Evolutionary conservation across 2,888 invertebrate species (phyloP), one percentile per base, ranked within the genome.

Genomic region (Melitaea athalia): DNA sequence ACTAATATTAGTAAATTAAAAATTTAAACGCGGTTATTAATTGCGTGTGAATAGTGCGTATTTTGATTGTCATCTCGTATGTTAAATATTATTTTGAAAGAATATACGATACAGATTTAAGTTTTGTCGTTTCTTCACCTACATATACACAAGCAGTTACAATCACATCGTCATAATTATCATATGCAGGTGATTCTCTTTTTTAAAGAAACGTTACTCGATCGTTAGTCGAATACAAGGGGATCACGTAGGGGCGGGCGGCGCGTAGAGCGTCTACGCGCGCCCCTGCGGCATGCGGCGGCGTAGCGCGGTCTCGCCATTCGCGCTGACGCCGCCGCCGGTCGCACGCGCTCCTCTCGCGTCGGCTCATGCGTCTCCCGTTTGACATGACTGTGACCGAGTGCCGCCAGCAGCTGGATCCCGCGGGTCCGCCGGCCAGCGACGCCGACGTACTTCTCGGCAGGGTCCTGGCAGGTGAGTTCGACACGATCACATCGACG

Each of bases 271-370:
- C 84, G 84, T 84, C 85, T 87, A 87, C 86, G 87, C 83, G 85
- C 88, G 88, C 86, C 84, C 86, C 82, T 77, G 84, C 80, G 79
- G 81, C 83, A 80, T 75, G 68, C 70, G 83, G 84, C 87, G 85
- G 82, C 88, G 85, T 88, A 89, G 91, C 86, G 82, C 78, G 79
- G 76, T 82, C 85, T 84, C 86, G 91, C 88, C 93, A 91, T 90
- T 91, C 91, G 90, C 84, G 91, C 82, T 81, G 83, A 82, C 87
- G 88, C 89, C 91, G 91, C 87, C 91, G 90, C 84, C 90, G 90
- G 87, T 83, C 89, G 85, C 91, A 91, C 91, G 91, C 91, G 91
- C 84, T 78, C 83, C 74, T 75, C 77, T 75, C 80, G 86, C 85
- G 87, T 78, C 84, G 89, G 85, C 83, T 81, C 82, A 91, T 90